These are phyloP conservation scores for Mastomys coucha DNA, from an alignment of 2,113 vertebrate species.

Conservation along the genomic window DNA sequence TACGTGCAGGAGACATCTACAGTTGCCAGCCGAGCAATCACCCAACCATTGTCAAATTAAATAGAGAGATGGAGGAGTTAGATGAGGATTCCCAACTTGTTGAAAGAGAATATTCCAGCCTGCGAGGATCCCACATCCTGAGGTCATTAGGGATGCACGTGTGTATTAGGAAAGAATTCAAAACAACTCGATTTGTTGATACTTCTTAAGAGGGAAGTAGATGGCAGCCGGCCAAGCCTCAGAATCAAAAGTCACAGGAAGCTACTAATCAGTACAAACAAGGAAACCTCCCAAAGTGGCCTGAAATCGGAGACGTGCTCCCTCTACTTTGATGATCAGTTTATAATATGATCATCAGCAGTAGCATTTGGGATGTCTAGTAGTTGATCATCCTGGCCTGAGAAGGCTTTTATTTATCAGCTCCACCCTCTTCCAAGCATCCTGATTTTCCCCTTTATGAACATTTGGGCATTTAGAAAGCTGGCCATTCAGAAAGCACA, in stretches of 20 bases:
- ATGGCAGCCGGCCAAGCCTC: conserved; percentile 67
- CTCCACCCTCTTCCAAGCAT: neutral
- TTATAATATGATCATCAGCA: neutral
- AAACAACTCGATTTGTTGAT: conserved; percentile 61
- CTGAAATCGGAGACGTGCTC: neutral
- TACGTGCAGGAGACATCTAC: neutral
- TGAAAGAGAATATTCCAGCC: conserved; percentile 30
- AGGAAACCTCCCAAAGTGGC: neutral
- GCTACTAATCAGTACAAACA: conserved; percentile 68
- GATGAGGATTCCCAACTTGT: neutral
- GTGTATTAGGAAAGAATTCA: conserved; percentile 30
- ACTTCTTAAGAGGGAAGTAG: conserved; percentile 75
- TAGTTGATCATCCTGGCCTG: neutral
- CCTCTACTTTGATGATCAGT: neutral
- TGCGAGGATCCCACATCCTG: conserved; percentile 53
- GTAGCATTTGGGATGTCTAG: neutral
- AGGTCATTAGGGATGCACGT: conserved; percentile 36
- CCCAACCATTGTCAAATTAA: neutral
- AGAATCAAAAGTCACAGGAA: conserved; percentile 70
- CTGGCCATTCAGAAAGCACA: neutral
- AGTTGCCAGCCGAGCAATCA: neutral
- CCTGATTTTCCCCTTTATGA: conserved; percentile 41
- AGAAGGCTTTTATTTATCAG: neutral
- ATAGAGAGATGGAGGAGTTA: neutral
- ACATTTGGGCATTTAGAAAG: neutral